phyloP scores from a whole-genome alignment of 2,113 vertebrate species.

The Elephas maximus region DNA sequence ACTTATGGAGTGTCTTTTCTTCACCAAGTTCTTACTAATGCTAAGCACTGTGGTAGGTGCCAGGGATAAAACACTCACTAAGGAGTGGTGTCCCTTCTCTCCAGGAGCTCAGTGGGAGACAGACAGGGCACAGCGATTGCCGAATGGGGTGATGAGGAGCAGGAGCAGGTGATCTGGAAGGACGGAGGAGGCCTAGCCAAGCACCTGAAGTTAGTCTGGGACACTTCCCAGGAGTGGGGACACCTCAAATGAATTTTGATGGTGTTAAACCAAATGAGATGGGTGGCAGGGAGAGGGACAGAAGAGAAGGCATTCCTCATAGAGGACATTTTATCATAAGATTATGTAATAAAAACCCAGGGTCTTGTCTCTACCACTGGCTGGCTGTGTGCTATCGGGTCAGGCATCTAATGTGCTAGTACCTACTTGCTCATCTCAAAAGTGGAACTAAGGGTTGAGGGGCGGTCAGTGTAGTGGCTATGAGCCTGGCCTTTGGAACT shows the following conservation, averaged over 20 bases:
- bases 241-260: background rate
- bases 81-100: background rate
- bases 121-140: background rate
- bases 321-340: background rate
- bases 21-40: background rate
- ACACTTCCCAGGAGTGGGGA: background rate
- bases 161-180: fast-evolving
- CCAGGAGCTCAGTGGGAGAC: background rate
- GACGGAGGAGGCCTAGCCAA: fast-evolving
- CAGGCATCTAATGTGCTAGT: background rate
- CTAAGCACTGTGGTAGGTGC: background rate
- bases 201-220: fast-evolving
- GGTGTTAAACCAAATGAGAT: background rate
- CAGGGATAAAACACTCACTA: background rate
- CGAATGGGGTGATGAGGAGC: too few relatives aligned
- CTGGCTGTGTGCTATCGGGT: background rate
- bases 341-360: background rate
- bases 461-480: background rate
- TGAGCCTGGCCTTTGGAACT: background rate
- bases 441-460: background rate
- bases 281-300: background rate
- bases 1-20: background rate
- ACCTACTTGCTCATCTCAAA: background rate
- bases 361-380: background rate
- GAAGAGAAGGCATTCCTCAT: background rate